Conservation (phyloP, 2,113 vertebrate genomes). For the Otolemur garnettii region DNA sequence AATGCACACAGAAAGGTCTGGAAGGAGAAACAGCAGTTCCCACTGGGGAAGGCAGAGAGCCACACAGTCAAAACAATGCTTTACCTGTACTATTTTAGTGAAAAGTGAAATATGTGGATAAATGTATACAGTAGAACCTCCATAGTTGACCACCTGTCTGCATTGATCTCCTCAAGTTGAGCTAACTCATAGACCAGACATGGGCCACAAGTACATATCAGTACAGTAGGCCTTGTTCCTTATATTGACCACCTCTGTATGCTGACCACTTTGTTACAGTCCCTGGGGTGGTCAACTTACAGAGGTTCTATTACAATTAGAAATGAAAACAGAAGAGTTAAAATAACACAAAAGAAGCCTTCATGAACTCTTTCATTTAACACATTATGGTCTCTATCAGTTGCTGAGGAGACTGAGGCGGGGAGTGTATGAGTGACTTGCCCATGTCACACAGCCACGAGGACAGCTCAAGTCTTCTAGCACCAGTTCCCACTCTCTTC, state of each 20-base stretch:
- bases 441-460: not conserved
- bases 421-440: not conserved
- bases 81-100: not conserved
- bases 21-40: not conserved
- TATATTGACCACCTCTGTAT: too few relatives aligned
- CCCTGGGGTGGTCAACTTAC: too few relatives aligned
- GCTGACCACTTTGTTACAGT: too few relatives aligned
- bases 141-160: too few relatives aligned
- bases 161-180: too few relatives aligned
- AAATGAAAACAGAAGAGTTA: not conserved
- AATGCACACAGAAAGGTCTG: not conserved
- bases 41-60: not conserved
- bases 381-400: fast-evolving
- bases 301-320: not conserved
- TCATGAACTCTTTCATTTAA: not conserved
- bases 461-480: not conserved
- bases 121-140: not conserved
- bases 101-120: not conserved
- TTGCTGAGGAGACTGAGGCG: not conserved
- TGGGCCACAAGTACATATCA: too few relatives aligned
- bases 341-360: not conserved
- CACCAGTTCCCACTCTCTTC: not conserved
- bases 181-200: too few relatives aligned
- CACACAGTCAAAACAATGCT: not conserved
- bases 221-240: too few relatives aligned